Conservation (phyloP, 1,140 invertebrate species). For the Drosophila mojavensis region DNA sequence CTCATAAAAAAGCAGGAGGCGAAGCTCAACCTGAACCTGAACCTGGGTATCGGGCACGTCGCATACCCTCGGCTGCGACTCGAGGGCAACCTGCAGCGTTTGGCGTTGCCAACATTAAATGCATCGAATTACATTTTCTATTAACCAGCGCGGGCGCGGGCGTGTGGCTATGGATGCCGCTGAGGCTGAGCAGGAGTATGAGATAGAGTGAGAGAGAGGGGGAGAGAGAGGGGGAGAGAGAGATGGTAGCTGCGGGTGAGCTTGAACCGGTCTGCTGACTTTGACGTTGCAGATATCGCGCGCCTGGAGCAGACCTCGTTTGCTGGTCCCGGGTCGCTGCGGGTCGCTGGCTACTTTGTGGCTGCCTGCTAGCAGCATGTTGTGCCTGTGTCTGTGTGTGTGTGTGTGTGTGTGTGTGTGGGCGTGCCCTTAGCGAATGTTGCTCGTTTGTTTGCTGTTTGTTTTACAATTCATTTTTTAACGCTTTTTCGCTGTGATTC, state of each 20-base stretch:
- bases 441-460: constrained; percentile 76
- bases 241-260: constrained; percentile 14
- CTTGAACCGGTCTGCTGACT: constrained; percentile 38
- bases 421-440: constrained; percentile 59
- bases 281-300: constrained; percentile 29
- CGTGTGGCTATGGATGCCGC: background rate
- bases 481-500: constrained; percentile 78
- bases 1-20: constrained; percentile 62
- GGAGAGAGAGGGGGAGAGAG: background rate
- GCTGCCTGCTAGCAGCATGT: background rate
- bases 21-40: constrained; percentile 20
- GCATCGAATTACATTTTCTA: constrained; percentile 81
- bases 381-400: constrained; percentile 8
- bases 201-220: background rate
- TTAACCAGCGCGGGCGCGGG: constrained; percentile 53
- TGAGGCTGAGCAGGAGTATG: background rate
- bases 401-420: constrained; percentile 13
- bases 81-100: constrained; percentile 45
- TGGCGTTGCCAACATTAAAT: constrained; percentile 75
- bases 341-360: constrained; percentile 41
- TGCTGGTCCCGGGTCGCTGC: constrained; percentile 30
- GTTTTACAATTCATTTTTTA: constrained; percentile 83
- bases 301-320: constrained; percentile 4
- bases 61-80: no score
- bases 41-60: constrained; percentile 14